Evolutionary conservation across 2,888 invertebrate genomes (phyloP), one percentile per base, ranked within the genome.

Genomic region (Melieria crassipennis): DNA sequence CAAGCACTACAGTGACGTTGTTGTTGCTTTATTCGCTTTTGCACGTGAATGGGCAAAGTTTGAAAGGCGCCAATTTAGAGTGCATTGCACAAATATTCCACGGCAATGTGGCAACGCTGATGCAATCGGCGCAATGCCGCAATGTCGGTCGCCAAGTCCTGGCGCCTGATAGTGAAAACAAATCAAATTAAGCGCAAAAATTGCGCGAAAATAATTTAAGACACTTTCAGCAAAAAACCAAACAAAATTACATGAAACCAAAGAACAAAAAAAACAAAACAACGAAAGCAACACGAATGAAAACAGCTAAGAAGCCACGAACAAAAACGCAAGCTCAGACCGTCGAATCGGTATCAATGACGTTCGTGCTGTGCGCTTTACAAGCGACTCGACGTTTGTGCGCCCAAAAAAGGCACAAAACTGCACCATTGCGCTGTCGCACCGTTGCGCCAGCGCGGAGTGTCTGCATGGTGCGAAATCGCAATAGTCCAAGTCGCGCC

Each of bases 81-180:
- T 30, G 30, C 30, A 30, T 2, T 30, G 30, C 30, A 30, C 30
- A 30, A 30, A 30, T 3, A 30, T 30, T 30, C 30, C 30, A 30
- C 30, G 30, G 3, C 30, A 30, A 30, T 30, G 30, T 30, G 30
- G 30, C 30, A 30, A 30, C 30, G 30, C 30, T 30, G 30, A 30
- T 30, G 30, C 30, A 30, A 30, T 30, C 30, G 30, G 30, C 30
- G 30, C 30, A 30, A 30, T 30, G 30, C 30, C 3, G 30, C 30
- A 30, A 30, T 30, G 30, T 30, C 30, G 30, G 30, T 30, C 30
- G 30, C 30, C 30, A 30, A 66, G 60, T 66, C 74, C 77, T 82
- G 83, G 83, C 83, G 82, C 83, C 83, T 80, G 83, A 83, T 83
- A 80, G 83, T 71, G 78, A 80, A 76, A 68, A 69, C 64, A 72